These are phyloP conservation scores for Argentina silus DNA, from an alignment of 2,797 vertebrate species.

Conservation along the genomic window DNA sequence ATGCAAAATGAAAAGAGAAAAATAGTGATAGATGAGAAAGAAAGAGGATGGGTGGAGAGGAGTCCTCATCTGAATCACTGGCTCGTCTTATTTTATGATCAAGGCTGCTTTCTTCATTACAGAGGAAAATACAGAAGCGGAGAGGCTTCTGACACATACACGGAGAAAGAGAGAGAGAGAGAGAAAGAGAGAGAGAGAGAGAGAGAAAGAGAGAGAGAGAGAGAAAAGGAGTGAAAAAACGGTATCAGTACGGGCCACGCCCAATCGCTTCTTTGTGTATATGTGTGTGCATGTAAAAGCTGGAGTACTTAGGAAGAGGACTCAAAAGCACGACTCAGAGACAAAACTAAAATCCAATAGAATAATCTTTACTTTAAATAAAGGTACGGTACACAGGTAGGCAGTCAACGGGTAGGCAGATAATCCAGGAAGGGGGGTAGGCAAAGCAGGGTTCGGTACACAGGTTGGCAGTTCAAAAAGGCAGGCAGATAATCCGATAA, in stretches of 20 bases:
- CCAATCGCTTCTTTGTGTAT: neutral
- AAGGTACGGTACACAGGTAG: too few relatives aligned
- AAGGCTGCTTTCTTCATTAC: neutral
- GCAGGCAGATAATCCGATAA: too few relatives aligned
- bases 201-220: neutral
- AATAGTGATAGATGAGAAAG: neutral
- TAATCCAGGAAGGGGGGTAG: too few relatives aligned
- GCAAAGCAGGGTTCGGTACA: too few relatives aligned
- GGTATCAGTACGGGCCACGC: neutral
- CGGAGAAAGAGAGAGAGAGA: conserved; percentile 28
- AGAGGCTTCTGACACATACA: neutral
- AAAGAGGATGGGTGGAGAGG: neutral
- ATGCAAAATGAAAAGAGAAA: neutral
- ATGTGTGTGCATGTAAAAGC: conserved; percentile 18
- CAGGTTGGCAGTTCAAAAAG: too few relatives aligned
- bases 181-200: conserved; percentile 45
- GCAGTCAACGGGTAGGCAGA: too few relatives aligned
- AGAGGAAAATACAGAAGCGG: neutral
- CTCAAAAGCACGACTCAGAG: too few relatives aligned
- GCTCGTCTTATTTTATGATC: conserved; percentile 2
- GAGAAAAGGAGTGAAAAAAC: neutral
- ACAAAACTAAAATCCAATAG: too few relatives aligned
- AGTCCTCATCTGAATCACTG: neutral
- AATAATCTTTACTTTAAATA: too few relatives aligned
- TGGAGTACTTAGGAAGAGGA: too few relatives aligned